Conservation (phyloP, 2,113 vertebrate species). For the Nycticryphes semicollaris region DNA sequence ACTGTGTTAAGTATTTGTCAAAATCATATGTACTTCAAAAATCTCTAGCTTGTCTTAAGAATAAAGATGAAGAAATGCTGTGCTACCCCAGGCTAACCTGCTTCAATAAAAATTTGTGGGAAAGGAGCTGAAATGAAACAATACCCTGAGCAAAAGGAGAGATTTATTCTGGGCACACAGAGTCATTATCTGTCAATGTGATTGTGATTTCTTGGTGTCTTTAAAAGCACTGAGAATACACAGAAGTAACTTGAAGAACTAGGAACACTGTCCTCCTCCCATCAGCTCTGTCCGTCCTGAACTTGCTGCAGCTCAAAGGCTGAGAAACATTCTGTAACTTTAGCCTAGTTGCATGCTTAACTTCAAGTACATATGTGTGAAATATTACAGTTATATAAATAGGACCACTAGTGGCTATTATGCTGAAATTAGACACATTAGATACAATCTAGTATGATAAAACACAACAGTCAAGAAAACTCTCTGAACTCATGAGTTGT, state of each 20-base stretch:
- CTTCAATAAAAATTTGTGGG: not conserved
- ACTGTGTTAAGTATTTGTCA: not conserved
- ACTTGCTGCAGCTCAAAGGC: rapidly evolving
- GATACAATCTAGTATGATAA: not conserved
- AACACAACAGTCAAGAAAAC: not conserved
- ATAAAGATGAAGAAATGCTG: not conserved
- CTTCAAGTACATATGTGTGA: not conserved
- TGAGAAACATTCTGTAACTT: not conserved
- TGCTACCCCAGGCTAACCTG: rapidly evolving
- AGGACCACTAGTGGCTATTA: not conserved
- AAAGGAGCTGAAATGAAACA: not conserved
- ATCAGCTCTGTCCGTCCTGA: not conserved
- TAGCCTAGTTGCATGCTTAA: not conserved
- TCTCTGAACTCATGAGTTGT: not conserved
- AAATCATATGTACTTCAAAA: not conserved
- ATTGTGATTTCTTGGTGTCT: not conserved
- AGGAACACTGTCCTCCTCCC: not conserved
- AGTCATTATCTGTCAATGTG: not conserved
- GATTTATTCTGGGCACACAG: not conserved
- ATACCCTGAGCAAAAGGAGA: not conserved
- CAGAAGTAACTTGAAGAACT: not conserved
- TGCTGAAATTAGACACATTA: not conserved
- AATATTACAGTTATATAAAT: not conserved
- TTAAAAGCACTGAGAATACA: not conserved
- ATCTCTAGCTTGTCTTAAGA: not conserved